Evolutionary conservation across 2,797 vertebrate species (phyloP).

Genomic region (Falco biarmicus): DNA sequence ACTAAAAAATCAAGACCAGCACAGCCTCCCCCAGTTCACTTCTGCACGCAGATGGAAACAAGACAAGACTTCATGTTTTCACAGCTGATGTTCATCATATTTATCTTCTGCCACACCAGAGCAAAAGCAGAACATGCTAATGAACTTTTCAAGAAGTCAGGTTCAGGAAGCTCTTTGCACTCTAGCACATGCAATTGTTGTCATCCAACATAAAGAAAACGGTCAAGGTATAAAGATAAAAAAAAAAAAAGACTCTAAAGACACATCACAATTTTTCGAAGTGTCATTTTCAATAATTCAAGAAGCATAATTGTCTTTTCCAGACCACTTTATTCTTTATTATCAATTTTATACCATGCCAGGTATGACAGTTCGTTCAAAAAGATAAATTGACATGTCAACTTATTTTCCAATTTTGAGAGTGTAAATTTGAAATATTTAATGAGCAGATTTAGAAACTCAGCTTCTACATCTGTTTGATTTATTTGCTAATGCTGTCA

Average conservation of each 20-base stretch:
- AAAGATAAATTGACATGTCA: neutral
- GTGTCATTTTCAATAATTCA: neutral
- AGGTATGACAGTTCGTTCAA: neutral
- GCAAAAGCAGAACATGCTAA: neutral
- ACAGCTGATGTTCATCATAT: neutral
- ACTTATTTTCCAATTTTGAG: slow-evolving; percentile 21
- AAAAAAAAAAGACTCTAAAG: neutral
- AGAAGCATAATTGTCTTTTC: neutral
- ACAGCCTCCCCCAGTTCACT: neutral
- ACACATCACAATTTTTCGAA: neutral
- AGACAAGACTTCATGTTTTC: neutral
- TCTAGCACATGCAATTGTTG: neutral
- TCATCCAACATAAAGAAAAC: neutral
- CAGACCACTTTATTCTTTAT: neutral
- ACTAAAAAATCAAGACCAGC: neutral
- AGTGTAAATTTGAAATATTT: slow-evolving; percentile 23
- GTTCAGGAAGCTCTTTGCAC: neutral
- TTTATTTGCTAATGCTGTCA: neutral
- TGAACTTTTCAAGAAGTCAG: neutral
- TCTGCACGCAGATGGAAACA: neutral
- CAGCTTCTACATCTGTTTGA: neutral
- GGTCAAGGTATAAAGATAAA: neutral
- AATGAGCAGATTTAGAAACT: neutral
- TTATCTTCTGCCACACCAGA: neutral
- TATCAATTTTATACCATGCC: neutral